Base-by-base conservation (phyloP, 2,797 vertebrate species). In the Furcifer pardalis region DNA sequence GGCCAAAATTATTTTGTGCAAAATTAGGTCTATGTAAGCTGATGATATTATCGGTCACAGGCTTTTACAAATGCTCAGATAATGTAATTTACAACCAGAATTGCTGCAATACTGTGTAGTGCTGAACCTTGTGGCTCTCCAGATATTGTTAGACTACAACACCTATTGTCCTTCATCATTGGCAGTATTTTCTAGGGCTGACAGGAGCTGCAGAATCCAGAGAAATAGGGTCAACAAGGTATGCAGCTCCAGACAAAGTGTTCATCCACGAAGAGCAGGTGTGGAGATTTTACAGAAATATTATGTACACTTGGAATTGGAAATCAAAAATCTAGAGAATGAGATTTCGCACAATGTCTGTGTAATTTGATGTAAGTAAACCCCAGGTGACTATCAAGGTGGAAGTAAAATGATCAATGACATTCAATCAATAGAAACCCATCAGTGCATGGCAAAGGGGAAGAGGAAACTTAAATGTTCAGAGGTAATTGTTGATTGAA, bases 301-400 rank as follows among this genome's bases (percentile, higher is more conserved):
- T 35, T 35, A 10, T 10, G 32, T 74, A 35, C 42, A 63, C 7
- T 74, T 1, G 17, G 35, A 69, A 68, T n/a, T 52, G 7, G 44
- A 5, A 17, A 8, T 27, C 35, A 86, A 40, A 78, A 62, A 5
- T 12, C 30, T 23, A 62, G 35, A 81, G 32, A 49, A 32, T 13
- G 42, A 7, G 17, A 46, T 1, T 27, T 10, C 1, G 19, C 0
- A 1, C 17, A 2, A 49, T 37, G 15, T 27, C 40, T 17, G 59
- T 15, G 4, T 8, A 63, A 63, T 63, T 42, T 19, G 25, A 19
- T 35, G 2, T 27, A 74, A 49, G 21, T 59, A 83, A n/a, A 17
- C 5, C 62, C 42, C 44, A 49, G 66, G 52, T 72, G 44, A 63
- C 4, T 30, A n/a, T 63, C 76, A 63, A 63, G 66, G 40, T 42